A percentile compares a stretch with the other conserved stretches of the same genome.
These are phyloP conservation scores for Eucidaris tribuloides DNA, from an alignment of 35 echinoderm and acorn worm species.

Conservation along the genomic window DNA sequence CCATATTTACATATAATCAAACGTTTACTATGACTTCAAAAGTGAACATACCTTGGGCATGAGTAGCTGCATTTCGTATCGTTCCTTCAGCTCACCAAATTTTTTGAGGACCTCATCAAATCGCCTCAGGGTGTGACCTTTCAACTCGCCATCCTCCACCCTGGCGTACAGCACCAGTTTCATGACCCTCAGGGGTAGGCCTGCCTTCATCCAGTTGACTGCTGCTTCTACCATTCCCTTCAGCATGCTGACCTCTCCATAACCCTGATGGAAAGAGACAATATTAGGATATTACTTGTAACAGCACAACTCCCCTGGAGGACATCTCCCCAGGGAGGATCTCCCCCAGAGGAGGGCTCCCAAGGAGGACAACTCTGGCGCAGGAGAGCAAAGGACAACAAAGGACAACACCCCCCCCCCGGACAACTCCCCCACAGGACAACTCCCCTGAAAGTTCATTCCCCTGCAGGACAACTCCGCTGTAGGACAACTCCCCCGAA, in stretches of 20 bases:
- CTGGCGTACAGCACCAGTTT: conserved; percentile 89
- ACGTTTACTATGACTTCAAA: too few relatives aligned
- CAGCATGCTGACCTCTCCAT: conserved; percentile 64
- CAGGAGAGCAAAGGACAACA: too few relatives aligned
- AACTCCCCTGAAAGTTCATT: too few relatives aligned
- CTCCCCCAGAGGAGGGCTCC: too few relatives aligned
- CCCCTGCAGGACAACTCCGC: too few relatives aligned
- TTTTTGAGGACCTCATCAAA: conserved; percentile 22
- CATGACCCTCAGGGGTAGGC: conserved; percentile 68
- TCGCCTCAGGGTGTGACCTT: background rate
- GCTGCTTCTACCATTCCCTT: conserved; percentile 85
- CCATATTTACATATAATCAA: too few relatives aligned
- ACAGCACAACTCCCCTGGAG: too few relatives aligned
- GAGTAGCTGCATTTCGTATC: conserved; percentile 80
- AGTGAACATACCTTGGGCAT: conserved; percentile 72
- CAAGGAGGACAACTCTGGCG: too few relatives aligned
- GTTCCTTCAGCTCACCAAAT: conserved; percentile 71
- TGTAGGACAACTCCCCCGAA: too few relatives aligned
- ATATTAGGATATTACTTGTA: conserved; percentile 2
- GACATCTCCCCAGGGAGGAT: too few relatives aligned
- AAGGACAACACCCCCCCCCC: too few relatives aligned
- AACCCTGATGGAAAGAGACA: conserved; percentile 45
- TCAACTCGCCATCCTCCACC: conserved; percentile 20
- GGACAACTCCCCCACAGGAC: too few relatives aligned
- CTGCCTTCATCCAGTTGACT: conserved; percentile 95